phyloP scores from a whole-genome alignment of 2,113 vertebrate genomes.

The Ia io region DNA sequence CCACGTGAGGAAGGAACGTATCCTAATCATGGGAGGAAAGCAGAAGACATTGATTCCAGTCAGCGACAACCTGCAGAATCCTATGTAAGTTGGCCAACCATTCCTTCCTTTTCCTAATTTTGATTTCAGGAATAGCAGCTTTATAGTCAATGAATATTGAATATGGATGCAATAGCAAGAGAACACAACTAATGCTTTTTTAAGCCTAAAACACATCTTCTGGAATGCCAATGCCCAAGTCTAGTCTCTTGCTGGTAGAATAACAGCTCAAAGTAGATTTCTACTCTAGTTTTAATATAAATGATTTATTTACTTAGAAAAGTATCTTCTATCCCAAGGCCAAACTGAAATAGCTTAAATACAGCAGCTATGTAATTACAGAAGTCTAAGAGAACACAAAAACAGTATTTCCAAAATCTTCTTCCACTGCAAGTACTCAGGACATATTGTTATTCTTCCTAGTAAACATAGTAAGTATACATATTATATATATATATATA shows the following conservation, averaged over 20 bases:
- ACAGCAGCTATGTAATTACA: not conserved
- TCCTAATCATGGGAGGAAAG: slow-evolving; percentile 88
- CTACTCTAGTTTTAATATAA: not conserved
- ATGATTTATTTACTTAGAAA: not conserved
- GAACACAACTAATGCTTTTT: not conserved
- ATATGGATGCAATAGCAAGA: not conserved
- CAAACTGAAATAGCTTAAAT: not conserved
- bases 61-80: slow-evolving; percentile 70
- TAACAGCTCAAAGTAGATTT: not conserved
- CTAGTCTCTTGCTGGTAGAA: not conserved
- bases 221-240: not conserved
- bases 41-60: slow-evolving; percentile 78
- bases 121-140: not conserved
- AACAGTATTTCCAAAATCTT: not conserved
- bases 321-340: not conserved
- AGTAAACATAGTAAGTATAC: not conserved
- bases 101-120: not conserved
- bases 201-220: not conserved
- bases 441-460: not conserved
- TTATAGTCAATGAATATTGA: not conserved
- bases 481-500: too few relatives aligned
- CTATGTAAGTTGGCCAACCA: slow-evolving; percentile 74
- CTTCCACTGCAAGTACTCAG: not conserved
- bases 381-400: not conserved
- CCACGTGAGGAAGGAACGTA: slow-evolving; percentile 94